Evolutionary conservation across 2,888 invertebrate species (phyloP), one percentile per base, ranked within the genome.

Genomic region (Tetrapedia diversipes): DNA sequence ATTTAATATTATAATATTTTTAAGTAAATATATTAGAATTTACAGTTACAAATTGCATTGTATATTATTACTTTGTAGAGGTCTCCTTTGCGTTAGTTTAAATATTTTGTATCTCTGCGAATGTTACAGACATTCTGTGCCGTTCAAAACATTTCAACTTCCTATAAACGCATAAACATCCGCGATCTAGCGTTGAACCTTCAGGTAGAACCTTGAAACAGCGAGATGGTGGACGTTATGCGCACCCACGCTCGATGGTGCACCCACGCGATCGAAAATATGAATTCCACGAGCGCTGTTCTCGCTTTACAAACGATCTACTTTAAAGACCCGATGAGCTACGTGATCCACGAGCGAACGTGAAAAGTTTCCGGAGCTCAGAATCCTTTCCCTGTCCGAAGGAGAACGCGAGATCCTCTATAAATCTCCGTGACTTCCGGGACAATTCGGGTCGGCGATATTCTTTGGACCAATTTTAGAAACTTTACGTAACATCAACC

Each of bases 241-340:
- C 53, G 68, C 53, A 53, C 80, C 77, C 74, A 80, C 77, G 65
- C 73, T n/a, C n/a, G n/a, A n/a, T n/a, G 65, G 27, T 70, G 66
- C 83, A 77, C 79, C 81, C 74, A 81, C 84, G 77, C 77, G 69
- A 81, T 76, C 32, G 71, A 76, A 76, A 74, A 78, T 78, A 74
- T 68, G 66, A n/a, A 77, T 56, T 75, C 56, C 66, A 47, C 41
- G 39, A 49, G 37, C 27, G 24, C 22, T 27, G 65, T 63, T 70
- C 73, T 71, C 51, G 49, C 68, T 72, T 71, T 56, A 63, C 64
- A 59, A 74, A 72, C 74, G 79, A 77, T 83, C 76, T 71, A 60
- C 70, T 83, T 75, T 81, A 83, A 84, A 81, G 73, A 81, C 16
- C 63, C 60, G 69, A 63, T 45, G 79, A 80, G 79, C 80, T 68